phyloP scores from a whole-genome alignment of 1,140 invertebrate genomes.

The Melanaphis sacchari region DNA sequence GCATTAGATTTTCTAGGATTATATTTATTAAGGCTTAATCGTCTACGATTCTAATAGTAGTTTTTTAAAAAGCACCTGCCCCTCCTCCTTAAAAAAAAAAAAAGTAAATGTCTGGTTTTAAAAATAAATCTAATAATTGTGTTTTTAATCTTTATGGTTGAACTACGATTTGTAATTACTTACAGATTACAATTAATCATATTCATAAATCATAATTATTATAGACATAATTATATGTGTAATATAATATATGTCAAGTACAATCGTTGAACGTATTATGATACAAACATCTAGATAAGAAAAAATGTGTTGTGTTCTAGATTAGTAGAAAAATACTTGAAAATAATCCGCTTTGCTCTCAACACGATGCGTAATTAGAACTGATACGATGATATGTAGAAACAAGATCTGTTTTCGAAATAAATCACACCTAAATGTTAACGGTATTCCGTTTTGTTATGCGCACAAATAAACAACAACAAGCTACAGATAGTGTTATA shows the following conservation, averaged over 20 bases:
- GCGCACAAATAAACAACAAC: not conserved
- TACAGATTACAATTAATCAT: not conserved
- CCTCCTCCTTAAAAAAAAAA: not conserved
- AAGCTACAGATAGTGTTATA: not conserved
- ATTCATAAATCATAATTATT: not conserved
- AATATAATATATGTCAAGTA: not conserved
- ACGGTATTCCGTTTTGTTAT: not conserved
- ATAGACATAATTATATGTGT: not conserved
- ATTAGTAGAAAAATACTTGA: not conserved
- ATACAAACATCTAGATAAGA: too few species aligned
- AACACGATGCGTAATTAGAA: not conserved
- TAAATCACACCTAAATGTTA: not conserved
- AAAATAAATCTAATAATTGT: not conserved
- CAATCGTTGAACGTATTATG: not conserved
- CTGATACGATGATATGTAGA: not conserved
- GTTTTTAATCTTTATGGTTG: not conserved
- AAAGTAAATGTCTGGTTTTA: not conserved
- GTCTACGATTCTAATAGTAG: not conserved
- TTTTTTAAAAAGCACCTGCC: not conserved
- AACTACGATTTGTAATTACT: not conserved
- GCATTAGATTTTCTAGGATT: not conserved
- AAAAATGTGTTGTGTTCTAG: too few species aligned
- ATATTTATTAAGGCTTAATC: not conserved
- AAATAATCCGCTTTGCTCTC: not conserved
- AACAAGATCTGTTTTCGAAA: not conserved